Evolutionary conservation across 30 jellyfish, hydroid and myxozoan genomes (phyloP).

Genomic region (Pelagia noctiluca): DNA sequence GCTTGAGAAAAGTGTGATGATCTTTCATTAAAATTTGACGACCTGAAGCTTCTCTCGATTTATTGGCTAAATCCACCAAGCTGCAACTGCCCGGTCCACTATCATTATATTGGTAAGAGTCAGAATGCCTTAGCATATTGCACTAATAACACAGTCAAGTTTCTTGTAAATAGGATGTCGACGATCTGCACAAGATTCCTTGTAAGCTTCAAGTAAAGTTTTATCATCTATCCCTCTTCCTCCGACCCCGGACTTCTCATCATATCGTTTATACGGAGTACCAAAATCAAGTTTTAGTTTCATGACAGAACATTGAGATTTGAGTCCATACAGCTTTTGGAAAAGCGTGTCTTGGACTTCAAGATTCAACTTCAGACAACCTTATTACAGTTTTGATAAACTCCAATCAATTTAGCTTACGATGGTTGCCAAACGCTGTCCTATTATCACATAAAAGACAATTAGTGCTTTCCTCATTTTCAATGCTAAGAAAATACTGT

Average conservation of each 20-base stretch:
- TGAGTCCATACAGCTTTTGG: background rate
- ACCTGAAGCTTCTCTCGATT: background rate
- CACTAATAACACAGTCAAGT: constrained; percentile 6
- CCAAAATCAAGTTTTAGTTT: background rate
- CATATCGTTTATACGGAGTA: constrained; percentile 4
- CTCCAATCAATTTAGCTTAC: background rate
- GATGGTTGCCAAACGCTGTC: constrained; percentile 8
- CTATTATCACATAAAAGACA: background rate
- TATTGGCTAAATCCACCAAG: background rate
- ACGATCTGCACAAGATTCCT: background rate
- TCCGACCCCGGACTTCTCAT: background rate
- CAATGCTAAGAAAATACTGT: constrained; percentile 2
- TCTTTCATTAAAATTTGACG: background rate
- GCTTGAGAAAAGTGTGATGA: background rate
- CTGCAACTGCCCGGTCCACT: constrained; percentile 22
- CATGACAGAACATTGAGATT: constrained; percentile 9
- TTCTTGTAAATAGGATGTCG: background rate
- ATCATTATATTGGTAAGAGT: constrained; percentile 5
- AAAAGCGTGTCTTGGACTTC: background rate
- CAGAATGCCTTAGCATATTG: background rate
- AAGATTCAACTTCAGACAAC: constrained; percentile 7
- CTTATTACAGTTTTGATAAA: background rate
- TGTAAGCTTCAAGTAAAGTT: background rate
- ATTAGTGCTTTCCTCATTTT: background rate
- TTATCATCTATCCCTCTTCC: background rate